Conservation (phyloP, 2,113 vertebrate species). For the Protobothrops mucrosquamatus region DNA sequence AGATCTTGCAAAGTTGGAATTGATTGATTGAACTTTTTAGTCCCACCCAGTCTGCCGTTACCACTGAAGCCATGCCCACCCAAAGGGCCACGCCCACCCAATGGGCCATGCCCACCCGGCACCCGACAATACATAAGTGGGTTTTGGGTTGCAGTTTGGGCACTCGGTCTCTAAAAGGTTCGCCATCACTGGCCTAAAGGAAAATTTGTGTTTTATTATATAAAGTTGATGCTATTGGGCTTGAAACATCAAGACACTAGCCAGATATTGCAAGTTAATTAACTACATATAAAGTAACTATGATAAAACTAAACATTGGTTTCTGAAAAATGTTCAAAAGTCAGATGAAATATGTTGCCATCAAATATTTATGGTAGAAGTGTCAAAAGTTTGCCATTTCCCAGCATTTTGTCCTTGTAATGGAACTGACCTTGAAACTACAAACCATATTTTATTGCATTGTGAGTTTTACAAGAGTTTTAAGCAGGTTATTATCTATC, state of each 20-base stretch:
- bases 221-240: not conserved
- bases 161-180: too few species aligned
- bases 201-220: not conserved
- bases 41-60: too few species aligned
- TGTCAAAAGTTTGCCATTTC: not conserved
- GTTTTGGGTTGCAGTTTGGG: too few species aligned
- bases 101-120: too few species aligned
- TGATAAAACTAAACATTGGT: not conserved
- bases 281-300: not conserved
- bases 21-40: too few species aligned
- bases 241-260: not conserved
- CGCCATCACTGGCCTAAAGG: not conserved
- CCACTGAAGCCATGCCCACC: too few species aligned
- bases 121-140: too few species aligned
- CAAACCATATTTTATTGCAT: not conserved
- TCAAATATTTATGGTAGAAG: not conserved
- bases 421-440: not conserved
- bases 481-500: not conserved
- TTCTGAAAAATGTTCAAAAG: not conserved
- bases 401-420: not conserved
- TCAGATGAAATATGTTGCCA: not conserved
- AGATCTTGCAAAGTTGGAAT: too few species aligned
- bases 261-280: not conserved
- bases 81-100: too few species aligned
- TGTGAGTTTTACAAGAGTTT: not conserved